phyloP scores from a whole-genome alignment of 1,140 invertebrate species.

The Orchesella cincta region DNA sequence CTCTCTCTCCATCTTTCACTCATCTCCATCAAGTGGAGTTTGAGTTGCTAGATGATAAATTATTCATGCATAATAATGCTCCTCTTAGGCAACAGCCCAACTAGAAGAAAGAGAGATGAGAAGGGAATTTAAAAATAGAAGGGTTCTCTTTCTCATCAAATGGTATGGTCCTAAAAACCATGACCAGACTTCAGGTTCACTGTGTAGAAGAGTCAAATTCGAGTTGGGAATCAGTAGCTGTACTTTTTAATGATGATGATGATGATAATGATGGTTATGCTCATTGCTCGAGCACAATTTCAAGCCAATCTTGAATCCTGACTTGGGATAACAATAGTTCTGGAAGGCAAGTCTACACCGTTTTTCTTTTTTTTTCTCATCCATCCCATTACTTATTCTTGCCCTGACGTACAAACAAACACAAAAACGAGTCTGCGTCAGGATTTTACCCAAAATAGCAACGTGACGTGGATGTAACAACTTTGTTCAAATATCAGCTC shows the following conservation, averaged over 20 bases:
- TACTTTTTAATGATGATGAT: not conserved
- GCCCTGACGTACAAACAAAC: too few relatives aligned
- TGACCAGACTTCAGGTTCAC: not conserved
- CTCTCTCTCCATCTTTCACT: too few relatives aligned
- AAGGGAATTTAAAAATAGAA: conserved; percentile 7
- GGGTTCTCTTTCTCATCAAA: not conserved
- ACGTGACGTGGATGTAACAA: too few relatives aligned
- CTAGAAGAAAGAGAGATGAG: not conserved
- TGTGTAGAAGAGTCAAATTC: not conserved
- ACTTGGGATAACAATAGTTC: too few relatives aligned
- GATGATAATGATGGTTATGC: not conserved
- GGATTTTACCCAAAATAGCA: too few relatives aligned
- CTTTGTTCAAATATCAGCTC: not conserved
- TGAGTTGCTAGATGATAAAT: not conserved
- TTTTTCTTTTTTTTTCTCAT: too few relatives aligned
- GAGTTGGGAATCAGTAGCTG: not conserved
- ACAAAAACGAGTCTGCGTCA: too few relatives aligned
- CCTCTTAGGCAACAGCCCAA: not conserved
- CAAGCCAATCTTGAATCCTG: not conserved
- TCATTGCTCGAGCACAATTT: not conserved
- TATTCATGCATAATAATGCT: conserved; percentile 11
- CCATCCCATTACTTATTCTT: too few relatives aligned
- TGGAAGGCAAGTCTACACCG: too few relatives aligned
- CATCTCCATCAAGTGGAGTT: too few relatives aligned
- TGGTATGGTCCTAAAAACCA: not conserved